These are phyloP conservation scores for Numida meleagris DNA, from an alignment of 2,113 vertebrate species.

Conservation along the genomic window DNA sequence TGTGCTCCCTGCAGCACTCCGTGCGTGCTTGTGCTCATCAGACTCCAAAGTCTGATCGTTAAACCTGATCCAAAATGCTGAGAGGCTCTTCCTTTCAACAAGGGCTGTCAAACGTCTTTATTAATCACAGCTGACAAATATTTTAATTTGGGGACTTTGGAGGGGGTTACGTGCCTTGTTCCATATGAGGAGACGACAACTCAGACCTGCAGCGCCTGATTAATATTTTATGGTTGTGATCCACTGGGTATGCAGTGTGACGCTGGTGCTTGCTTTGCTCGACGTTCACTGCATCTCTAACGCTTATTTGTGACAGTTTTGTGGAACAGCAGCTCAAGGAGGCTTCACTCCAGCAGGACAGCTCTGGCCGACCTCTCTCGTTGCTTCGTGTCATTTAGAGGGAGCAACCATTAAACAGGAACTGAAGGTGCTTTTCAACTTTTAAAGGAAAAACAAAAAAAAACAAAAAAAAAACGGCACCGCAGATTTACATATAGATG, in stretches of 20 bases:
- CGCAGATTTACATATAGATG: conserved; percentile 33
- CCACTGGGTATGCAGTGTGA: conserved; percentile 69
- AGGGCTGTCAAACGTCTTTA: conserved; percentile 22
- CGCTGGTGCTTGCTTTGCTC: conserved; percentile 50
- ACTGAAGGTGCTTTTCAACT: conserved; percentile 13
- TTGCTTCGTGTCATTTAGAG: conserved; percentile 34
- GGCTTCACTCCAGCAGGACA: conserved; percentile 2
- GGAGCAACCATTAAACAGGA: conserved; percentile 7
- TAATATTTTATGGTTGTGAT: conserved; percentile 77
- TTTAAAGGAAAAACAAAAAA: conserved; percentile 1
- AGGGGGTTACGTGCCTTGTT: conserved; percentile 39
- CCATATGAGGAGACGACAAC: conserved; percentile 45
- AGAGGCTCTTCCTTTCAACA: conserved; percentile 5
- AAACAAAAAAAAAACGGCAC: neutral
- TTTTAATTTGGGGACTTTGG: conserved; percentile 37
- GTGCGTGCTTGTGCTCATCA: neutral
- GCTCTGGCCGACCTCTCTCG: conserved; percentile 10
- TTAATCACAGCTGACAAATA: conserved; percentile 31
- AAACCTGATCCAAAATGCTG: conserved; percentile 1
- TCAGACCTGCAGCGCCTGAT: conserved; percentile 76
- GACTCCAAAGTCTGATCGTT: neutral
- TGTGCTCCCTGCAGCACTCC: neutral
- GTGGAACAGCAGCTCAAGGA: conserved; percentile 15
- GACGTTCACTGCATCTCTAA: conserved; percentile 22
- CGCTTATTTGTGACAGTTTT: conserved; percentile 31